Conservation (phyloP, 2,888 invertebrate genomes). For the Villa cingulata region DNA sequence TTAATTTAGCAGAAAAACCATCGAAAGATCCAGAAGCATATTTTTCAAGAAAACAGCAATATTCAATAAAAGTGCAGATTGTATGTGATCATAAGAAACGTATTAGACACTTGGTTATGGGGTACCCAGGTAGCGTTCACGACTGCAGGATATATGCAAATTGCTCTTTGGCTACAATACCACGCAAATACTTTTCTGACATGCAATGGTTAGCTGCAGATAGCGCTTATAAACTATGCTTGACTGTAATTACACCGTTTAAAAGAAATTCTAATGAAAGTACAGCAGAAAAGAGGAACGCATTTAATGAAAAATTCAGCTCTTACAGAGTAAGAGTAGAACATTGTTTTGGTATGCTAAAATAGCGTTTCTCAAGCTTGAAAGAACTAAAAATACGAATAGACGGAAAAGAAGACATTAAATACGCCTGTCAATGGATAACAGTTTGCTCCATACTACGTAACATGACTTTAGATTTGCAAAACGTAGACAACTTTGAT, state of each 20-base stretch:
- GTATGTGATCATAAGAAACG: too few relatives aligned
- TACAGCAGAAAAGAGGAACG: background rate
- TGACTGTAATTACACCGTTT: background rate
- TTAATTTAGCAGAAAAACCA: constrained; percentile 1
- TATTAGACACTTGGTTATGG: too few relatives aligned
- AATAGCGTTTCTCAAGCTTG: background rate
- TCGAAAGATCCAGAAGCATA: background rate
- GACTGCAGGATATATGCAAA: background rate
- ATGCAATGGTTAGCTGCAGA: too few relatives aligned
- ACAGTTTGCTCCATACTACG: background rate
- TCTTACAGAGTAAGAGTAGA: background rate
- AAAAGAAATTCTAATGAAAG: background rate
- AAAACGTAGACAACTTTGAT: background rate
- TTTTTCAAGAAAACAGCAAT: constrained; percentile 3
- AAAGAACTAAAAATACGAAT: background rate
- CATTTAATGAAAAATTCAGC: background rate
- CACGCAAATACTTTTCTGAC: background rate
- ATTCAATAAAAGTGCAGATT: too few relatives aligned
- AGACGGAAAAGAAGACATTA: background rate
- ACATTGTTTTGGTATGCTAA: too few relatives aligned
- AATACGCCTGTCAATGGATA: too few relatives aligned
- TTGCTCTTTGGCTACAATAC: background rate
- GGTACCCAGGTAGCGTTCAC: background rate
- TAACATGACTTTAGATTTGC: background rate
- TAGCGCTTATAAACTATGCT: background rate